A percentile compares a stretch with the other conserved stretches of the same genome.
phyloP scores from a whole-genome alignment of 2,888 invertebrate genomes.

The Aphrophora alni region DNA sequence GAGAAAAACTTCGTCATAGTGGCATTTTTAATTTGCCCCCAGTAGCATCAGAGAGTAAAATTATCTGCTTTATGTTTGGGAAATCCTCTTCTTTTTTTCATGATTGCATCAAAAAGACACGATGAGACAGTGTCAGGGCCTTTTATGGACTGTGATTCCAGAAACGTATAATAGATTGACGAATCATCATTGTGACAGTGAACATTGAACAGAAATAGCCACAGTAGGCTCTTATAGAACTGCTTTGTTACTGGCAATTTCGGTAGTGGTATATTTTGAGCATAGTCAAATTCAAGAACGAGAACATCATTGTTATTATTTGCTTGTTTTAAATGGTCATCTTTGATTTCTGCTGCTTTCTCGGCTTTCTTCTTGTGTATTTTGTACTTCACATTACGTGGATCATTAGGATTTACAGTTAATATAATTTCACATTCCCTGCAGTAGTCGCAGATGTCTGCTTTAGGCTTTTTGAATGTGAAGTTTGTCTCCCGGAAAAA shows the following conservation, averaged over 20 bases:
- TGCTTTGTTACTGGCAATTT: constrained; percentile 39
- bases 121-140: constrained; percentile 37
- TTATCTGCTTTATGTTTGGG: constrained; percentile 34
- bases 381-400: constrained; percentile 11
- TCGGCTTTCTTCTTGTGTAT: constrained; percentile 37
- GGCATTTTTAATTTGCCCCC: neutral
- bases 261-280: constrained; percentile 47
- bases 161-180: constrained; percentile 39
- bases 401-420: neutral
- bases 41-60: constrained; percentile 3
- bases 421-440: neutral
- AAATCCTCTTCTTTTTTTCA: constrained; percentile 25
- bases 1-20: too few species aligned
- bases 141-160: constrained; percentile 40
- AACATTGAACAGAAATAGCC: constrained; percentile 46
- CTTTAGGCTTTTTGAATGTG: constrained; percentile 31
- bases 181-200: constrained; percentile 44
- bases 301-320: constrained; percentile 20
- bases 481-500: constrained; percentile 40
- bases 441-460: constrained; percentile 45
- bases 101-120: constrained; percentile 39
- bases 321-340: neutral
- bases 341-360: constrained; percentile 11
- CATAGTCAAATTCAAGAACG: constrained; percentile 47
- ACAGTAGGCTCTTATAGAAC: constrained; percentile 47